Base-by-base conservation (phyloP, 2,888 invertebrate species). In the Anticlea derivata region DNA sequence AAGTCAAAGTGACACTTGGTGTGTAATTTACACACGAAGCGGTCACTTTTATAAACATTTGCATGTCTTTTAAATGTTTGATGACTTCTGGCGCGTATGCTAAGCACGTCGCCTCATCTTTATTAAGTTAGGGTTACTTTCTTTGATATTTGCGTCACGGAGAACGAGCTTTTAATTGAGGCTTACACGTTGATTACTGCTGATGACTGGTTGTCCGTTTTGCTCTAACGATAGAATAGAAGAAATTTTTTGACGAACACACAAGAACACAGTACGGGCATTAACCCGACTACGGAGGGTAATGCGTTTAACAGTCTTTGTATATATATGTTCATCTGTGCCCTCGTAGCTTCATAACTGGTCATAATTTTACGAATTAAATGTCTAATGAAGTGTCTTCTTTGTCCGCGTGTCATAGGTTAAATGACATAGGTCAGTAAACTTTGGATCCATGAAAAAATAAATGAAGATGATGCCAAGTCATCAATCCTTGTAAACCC, bases 81-180 rank as follows among this genome's bases (percentile, higher is more conserved):
- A 29, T 50, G 55, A 55, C 71, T 75, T 69, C n/a, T 61, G 60
- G 22, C 44, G 52, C 58, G 73, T 75, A 84, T 77, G 78, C 82
- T 52, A 65, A 68, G 65, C 86, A 80, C 82, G 84, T 63, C 56
- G 61, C 60, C 70, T 75, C 78, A 75, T 79, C 78, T 83, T 79
- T 80, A 83, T 81, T 78, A 80, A 80, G 68, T 65, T 66, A 67
- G 68, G 61, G 69, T 63, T 71, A 69, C 71, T 73, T 75, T 70
- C 61, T 75, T 75, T 78, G 73, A 75, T 74, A 75, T 75, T 73
- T 73, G 61, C 67, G 72, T 66, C 73, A 63, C 64, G 72, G 61
- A 65, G 62, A 50, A 60, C 64, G 65, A 68, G 62, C 57, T 70
- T 67, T 72, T 83, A 80, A 85, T 81, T 78, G 75, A 67, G 67